Base-by-base conservation (phyloP, 2,888 invertebrate genomes). In the Trisateles emortualis region DNA sequence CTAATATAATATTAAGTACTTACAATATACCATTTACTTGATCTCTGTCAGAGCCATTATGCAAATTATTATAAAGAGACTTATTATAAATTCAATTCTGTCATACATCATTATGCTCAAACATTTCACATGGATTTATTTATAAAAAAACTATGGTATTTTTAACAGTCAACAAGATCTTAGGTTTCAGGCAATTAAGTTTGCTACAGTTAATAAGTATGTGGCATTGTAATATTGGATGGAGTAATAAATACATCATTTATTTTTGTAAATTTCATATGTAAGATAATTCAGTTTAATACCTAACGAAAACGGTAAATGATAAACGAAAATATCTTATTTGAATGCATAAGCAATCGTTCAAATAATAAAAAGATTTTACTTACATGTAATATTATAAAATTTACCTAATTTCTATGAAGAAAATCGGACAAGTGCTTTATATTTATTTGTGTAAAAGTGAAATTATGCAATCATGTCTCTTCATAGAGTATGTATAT, bases 1-100 rank as follows among this genome's bases (percentile, higher is more conserved):
- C 50, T 63, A 52, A 52, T 46, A 36, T 36, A 38, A 42, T 55
- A 59, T 65, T 55, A 54, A 55, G 59, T 66, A 55, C 64, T 50
- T 63, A 44, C 32, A 45, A 38, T 49, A 57, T 19, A 49, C 35
- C 16, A 16, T 48, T 40, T 29, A 16, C 11, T 39, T 57, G 30
- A 43, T 60, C 33, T 39, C 45, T 9, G 36, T 47, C n/a, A 26
- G 19, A 16, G 36, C 10, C 36, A 19, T 19, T 19, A 10, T 33
- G 33, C 33, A 33, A 33, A 14, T 33, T 33, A 33, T 26, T 26
- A 8, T 26, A 26, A 26, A 8, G 33, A 14, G 3, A 26, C 8
- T 26, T 14, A 32, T 3, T 32, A 14, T 33, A 4, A 33, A n/a
- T 13, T 33, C 14, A 14, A 2, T 33, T 33, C 14, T 14, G 5